Percentiles rank a stretch among this genome's conserved stretches.
phyloP scores from a whole-genome alignment of 2,113 vertebrate genomes.

The Tamias sibiricus region DNA sequence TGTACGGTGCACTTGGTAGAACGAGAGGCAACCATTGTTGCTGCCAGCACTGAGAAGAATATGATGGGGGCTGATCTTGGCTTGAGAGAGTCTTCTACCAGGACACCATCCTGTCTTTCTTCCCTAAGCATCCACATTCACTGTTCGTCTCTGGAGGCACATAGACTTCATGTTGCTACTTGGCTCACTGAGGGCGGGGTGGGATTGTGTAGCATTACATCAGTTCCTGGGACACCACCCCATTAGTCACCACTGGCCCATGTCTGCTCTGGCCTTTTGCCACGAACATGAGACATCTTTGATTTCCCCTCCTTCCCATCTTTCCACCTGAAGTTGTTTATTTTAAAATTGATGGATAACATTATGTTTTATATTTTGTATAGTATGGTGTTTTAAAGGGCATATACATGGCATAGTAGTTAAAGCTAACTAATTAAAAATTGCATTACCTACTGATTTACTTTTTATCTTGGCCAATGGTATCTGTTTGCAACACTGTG shows the following conservation, averaged over 20 bases:
- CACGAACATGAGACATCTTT: not conserved
- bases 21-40: no score
- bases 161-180: no score
- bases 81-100: not conserved
- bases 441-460: not conserved
- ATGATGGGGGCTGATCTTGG: not conserved
- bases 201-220: no score
- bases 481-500: not conserved
- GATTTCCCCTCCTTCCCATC: no score
- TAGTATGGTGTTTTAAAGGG: not conserved
- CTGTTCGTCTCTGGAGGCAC: not conserved
- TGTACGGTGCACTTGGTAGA: not conserved
- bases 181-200: no score
- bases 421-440: not conserved
- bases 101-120: no score
- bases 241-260: not conserved
- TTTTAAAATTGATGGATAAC: not conserved
- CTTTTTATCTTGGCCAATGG: not conserved
- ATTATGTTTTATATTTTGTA: not conserved
- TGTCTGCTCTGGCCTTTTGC: not conserved
- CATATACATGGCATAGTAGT: not conserved
- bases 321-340: not conserved
- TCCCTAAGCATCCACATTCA: not conserved
- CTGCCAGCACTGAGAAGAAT: not conserved
- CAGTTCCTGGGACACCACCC: not conserved